phyloP scores from a whole-genome alignment of 1,140 invertebrate species.

The Catajapyx aquilonaris region DNA sequence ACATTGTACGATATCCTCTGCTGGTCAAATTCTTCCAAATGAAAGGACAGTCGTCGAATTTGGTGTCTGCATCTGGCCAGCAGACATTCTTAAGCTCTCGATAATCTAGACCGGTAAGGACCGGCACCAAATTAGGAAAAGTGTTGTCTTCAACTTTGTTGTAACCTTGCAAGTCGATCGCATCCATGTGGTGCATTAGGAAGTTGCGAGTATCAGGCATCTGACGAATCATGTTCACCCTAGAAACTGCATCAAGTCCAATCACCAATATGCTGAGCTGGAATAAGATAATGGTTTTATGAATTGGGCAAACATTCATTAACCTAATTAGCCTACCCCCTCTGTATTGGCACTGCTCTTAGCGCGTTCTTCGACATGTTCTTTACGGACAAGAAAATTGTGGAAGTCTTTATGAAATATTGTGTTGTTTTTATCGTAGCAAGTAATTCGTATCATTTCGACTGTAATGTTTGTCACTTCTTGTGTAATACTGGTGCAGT shows the following conservation, averaged over 20 bases:
- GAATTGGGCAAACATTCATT: no score
- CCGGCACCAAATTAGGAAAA: slow-evolving; percentile 18
- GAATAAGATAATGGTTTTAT: no score
- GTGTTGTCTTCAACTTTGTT: slow-evolving; percentile 20
- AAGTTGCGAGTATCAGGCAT: slow-evolving; percentile 19
- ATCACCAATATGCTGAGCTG: slow-evolving; percentile 19
- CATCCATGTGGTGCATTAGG: slow-evolving; percentile 14
- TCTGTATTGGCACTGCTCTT: no score
- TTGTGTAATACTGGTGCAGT: no score
- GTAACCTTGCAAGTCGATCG: slow-evolving; percentile 16
- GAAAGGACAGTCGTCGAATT: slow-evolving; percentile 17
- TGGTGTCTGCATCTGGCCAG: slow-evolving; percentile 1
- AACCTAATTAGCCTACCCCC: no score
- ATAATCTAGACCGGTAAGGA: slow-evolving; percentile 13
- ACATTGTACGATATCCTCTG: slow-evolving; percentile 17
- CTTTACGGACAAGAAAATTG: no score
- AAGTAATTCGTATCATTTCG: no score
- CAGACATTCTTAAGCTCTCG: slow-evolving; percentile 4
- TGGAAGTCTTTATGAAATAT: no score
- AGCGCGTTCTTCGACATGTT: no score
- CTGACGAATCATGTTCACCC: slow-evolving; percentile 22
- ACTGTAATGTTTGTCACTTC: no score
- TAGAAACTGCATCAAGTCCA: slow-evolving; percentile 24
- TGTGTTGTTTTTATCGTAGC: no score
- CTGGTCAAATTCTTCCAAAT: slow-evolving; percentile 18